Evolutionary conservation across 2,797 vertebrate genomes (phyloP).

Genomic region (Coreius guichenoti): DNA sequence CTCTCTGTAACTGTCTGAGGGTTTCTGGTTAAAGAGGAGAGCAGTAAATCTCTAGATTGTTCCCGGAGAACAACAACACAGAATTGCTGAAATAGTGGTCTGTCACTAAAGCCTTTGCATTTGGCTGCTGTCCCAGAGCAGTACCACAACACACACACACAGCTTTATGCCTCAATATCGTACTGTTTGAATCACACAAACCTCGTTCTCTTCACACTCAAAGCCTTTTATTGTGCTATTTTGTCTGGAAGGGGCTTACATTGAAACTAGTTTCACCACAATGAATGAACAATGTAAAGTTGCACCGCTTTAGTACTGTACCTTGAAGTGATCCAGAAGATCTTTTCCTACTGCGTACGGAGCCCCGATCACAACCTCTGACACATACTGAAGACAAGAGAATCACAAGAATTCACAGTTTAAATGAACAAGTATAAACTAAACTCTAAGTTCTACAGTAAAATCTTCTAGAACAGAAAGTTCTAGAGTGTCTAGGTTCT

Average conservation of each 20-base stretch:
- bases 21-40: not conserved
- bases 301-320: slow-evolving; percentile 61
- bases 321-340: slow-evolving; percentile 96
- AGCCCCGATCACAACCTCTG: slow-evolving; percentile 96
- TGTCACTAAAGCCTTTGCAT: slow-evolving; percentile 29
- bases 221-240: slow-evolving; percentile 37
- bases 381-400: slow-evolving; percentile 84
- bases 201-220: not conserved
- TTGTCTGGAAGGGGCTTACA: not conserved
- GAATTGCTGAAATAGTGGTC: slow-evolving; percentile 26
- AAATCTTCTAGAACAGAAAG: not conserved
- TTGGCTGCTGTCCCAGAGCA: slow-evolving; percentile 7
- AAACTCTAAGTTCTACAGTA: not conserved
- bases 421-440: not conserved
- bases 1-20: slow-evolving; percentile 21
- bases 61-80: slow-evolving; percentile 18
- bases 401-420: not conserved
- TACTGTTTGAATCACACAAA: slow-evolving; percentile 6
- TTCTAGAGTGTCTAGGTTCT: not conserved
- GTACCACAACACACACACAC: slow-evolving; percentile 22
- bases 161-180: slow-evolving; percentile 11
- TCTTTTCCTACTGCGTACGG: slow-evolving; percentile 91
- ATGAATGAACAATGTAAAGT: not conserved
- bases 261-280: not conserved
- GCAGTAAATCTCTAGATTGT: slow-evolving; percentile 31